These are phyloP conservation scores for Eumeta japonica DNA, from an alignment of 1,140 invertebrate species.

Conservation along the genomic window DNA sequence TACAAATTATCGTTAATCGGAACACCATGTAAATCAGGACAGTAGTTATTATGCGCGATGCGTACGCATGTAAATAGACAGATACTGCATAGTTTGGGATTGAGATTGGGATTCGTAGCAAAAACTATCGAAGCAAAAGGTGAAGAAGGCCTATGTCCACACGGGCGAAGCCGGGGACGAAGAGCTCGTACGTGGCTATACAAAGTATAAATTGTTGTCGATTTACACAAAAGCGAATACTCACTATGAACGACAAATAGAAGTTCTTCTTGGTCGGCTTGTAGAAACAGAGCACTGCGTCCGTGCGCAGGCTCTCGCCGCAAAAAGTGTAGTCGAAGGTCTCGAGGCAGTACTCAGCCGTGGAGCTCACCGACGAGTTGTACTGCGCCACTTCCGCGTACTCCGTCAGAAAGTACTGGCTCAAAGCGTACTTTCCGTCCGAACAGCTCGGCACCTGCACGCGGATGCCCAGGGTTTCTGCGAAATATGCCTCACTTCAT, in stretches of 20 bases:
- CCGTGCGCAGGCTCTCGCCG: slow-evolving; percentile 17
- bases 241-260: slow-evolving; percentile 38
- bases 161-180: too few species aligned
- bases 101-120: too few species aligned
- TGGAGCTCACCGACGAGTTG: slow-evolving; percentile 11
- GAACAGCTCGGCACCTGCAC: slow-evolving; percentile 24
- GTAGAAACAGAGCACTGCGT: slow-evolving; percentile 33
- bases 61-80: too few species aligned
- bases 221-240: too few species aligned
- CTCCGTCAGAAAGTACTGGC: slow-evolving; percentile 23
- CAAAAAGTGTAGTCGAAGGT: slow-evolving; percentile 34
- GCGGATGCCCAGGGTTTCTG: slow-evolving; percentile 34
- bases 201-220: too few species aligned
- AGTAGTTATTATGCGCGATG: too few species aligned
- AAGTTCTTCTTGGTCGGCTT: slow-evolving; percentile 27
- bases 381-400: slow-evolving; percentile 20
- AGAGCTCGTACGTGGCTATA: too few species aligned
- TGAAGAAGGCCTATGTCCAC: too few species aligned
- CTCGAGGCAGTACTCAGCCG: slow-evolving; percentile 32
- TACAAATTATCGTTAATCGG: too few species aligned
- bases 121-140: too few species aligned
- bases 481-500: slow-evolving; percentile 4
- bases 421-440: slow-evolving; percentile 22
- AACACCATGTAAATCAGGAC: too few species aligned
- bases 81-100: too few species aligned